phyloP scores from a whole-genome alignment of 2,113 vertebrate genomes.

The Salvator merianae region DNA sequence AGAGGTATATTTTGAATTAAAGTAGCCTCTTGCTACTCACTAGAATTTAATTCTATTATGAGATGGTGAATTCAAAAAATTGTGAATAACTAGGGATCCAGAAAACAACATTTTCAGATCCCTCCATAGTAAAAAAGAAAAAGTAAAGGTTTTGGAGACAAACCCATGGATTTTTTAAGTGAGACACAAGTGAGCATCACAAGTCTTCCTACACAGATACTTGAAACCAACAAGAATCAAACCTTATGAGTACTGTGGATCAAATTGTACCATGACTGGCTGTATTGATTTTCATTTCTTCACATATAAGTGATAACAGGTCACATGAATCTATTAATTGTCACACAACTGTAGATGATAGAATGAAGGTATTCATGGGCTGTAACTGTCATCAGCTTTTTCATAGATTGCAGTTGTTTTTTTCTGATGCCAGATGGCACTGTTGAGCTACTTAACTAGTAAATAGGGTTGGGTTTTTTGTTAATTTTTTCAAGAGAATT shows the following conservation, averaged over 20 bases:
- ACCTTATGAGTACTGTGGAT: no score
- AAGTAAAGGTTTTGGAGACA: no score
- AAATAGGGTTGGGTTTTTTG: rapidly evolving
- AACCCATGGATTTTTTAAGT: no score
- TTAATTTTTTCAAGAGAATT: not conserved
- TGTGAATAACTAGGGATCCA: no score
- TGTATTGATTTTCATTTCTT: not conserved
- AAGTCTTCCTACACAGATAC: no score
- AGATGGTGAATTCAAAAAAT: no score
- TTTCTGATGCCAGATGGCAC: slow-evolving; percentile 53
- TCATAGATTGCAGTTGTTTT: not conserved
- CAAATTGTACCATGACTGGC: not conserved
- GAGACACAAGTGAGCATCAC: no score
- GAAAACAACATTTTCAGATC: no score
- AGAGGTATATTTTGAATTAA: not conserved
- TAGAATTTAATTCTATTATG: no score
- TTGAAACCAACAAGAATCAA: no score
- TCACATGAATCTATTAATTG: not conserved
- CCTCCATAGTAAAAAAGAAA: no score
- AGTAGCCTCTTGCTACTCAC: not conserved
- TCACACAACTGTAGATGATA: not conserved
- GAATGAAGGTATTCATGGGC: not conserved
- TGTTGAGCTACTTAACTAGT: slow-evolving; percentile 21
- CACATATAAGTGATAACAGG: not conserved
- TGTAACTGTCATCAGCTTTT: not conserved